These are phyloP conservation scores for Craniophora ligustri DNA, from an alignment of 2,888 invertebrate species.

Conservation along the genomic window DNA sequence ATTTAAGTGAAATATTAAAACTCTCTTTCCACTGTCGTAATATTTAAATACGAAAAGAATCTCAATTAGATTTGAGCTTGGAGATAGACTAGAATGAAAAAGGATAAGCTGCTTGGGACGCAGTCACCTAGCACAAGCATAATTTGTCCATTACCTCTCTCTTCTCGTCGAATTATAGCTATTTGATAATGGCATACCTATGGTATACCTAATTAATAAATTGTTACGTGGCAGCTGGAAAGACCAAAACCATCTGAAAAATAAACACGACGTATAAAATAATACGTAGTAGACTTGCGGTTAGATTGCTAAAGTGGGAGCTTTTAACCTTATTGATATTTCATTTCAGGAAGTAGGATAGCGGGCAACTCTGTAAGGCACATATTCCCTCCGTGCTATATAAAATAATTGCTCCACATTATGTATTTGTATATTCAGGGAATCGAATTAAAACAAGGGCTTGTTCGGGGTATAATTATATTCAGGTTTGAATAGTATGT, in stretches of 20 bases:
- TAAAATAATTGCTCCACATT: constrained; percentile 12
- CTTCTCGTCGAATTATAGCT: no score
- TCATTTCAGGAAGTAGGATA: constrained; percentile 13
- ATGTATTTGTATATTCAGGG: background rate
- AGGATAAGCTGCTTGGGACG: no score
- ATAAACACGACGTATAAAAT: constrained; percentile 13
- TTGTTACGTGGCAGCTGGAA: background rate
- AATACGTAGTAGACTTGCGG: constrained; percentile 26
- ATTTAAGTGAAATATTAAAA: no score
- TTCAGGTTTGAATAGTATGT: background rate
- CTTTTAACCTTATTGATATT: constrained; percentile 69
- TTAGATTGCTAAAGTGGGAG: constrained; percentile 55
- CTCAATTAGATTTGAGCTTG: no score
- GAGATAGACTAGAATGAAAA: no score
- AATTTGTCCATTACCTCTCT: no score
- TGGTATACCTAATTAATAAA: no score
- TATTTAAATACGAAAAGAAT: no score
- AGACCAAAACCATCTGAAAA: constrained; percentile 2
- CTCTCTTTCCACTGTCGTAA: no score
- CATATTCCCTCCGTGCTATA: background rate
- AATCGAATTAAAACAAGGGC: constrained; percentile 5
- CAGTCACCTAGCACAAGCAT: no score
- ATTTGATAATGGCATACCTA: no score
- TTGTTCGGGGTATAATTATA: background rate
- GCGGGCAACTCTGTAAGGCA: constrained; percentile 4